Percentiles rank a stretch among this genome's conserved stretches.
phyloP scores from a whole-genome alignment of 2,888 invertebrate genomes.

The Limnephilus lunatus region DNA sequence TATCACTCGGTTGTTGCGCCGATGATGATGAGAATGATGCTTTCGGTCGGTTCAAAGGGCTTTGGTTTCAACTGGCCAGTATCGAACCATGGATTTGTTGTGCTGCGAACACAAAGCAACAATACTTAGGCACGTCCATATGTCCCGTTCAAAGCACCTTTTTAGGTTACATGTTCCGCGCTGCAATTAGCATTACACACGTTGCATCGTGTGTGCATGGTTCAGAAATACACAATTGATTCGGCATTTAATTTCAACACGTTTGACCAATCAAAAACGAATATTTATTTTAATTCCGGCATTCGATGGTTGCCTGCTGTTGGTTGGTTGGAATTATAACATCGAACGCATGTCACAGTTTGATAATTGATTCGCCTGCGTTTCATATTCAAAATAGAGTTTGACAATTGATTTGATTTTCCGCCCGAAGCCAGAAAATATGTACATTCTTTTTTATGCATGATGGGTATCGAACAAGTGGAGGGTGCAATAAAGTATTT shows the following conservation, averaged over 20 bases:
- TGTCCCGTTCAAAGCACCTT: background rate
- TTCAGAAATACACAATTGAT: background rate
- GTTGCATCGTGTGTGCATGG: background rate
- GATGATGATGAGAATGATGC: background rate
- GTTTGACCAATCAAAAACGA: background rate
- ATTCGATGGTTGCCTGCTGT: background rate
- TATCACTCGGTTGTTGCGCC: background rate
- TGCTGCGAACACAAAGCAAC: background rate
- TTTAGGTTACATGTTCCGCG: background rate
- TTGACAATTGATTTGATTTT: background rate
- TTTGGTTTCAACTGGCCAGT: background rate
- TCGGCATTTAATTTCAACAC: background rate
- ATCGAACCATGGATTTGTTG: background rate
- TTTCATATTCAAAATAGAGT: background rate
- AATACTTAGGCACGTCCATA: background rate
- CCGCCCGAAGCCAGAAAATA: background rate
- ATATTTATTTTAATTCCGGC: background rate
- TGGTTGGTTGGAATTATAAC: background rate
- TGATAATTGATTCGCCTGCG: background rate
- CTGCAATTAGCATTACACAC: background rate
- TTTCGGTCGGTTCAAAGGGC: background rate
- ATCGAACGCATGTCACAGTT: background rate
- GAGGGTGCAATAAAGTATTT: background rate
- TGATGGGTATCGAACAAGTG: background rate
- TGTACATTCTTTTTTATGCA: background rate